Evolutionary conservation across 2,888 invertebrate species (phyloP).

Genomic region (Netelia fuscicornis): DNA sequence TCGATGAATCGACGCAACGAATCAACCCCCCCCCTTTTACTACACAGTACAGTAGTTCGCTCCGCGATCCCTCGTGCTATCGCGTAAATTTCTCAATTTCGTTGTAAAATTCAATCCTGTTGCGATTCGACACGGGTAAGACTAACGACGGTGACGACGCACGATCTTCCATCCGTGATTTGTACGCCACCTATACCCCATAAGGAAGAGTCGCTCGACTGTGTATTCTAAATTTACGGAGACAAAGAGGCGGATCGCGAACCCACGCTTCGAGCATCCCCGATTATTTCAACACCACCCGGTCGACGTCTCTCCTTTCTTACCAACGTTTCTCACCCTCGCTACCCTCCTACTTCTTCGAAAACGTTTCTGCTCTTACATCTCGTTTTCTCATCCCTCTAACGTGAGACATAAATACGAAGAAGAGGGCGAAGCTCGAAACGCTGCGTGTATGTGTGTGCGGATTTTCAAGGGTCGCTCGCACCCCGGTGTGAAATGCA

Average conservation of each 20-base stretch:
- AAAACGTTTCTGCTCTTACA: neutral
- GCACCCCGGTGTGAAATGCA: conserved; percentile 59
- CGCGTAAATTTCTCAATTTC: conserved; percentile 26
- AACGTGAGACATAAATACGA: conserved; percentile 4
- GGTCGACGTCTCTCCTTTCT: conserved; percentile 8
- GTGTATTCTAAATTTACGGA: conserved; percentile 29
- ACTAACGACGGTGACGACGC: conserved; percentile 40
- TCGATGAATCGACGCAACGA: neutral
- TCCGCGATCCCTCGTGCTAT: conserved; percentile 5
- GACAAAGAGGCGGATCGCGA: conserved; percentile 42
- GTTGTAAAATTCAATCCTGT: conserved; percentile 57
- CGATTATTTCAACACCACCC: conserved; percentile 60
- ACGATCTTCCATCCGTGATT: conserved; percentile 9
- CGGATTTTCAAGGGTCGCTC: conserved; percentile 6
- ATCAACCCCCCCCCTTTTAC: neutral
- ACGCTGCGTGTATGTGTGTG: conserved; percentile 1
- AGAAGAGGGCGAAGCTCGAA: neutral
- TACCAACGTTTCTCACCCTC: neutral
- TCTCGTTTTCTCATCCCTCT: conserved; percentile 5
- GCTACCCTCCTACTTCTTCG: neutral
- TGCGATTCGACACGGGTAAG: conserved; percentile 39
- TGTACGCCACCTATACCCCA: conserved; percentile 1
- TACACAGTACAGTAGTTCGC: conserved; percentile 12
- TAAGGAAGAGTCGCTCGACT: conserved; percentile 19
- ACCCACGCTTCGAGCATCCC: conserved; percentile 49